Base-by-base conservation (phyloP, 2,888 invertebrate species). In the Synanthedon andrenaeformis region DNA sequence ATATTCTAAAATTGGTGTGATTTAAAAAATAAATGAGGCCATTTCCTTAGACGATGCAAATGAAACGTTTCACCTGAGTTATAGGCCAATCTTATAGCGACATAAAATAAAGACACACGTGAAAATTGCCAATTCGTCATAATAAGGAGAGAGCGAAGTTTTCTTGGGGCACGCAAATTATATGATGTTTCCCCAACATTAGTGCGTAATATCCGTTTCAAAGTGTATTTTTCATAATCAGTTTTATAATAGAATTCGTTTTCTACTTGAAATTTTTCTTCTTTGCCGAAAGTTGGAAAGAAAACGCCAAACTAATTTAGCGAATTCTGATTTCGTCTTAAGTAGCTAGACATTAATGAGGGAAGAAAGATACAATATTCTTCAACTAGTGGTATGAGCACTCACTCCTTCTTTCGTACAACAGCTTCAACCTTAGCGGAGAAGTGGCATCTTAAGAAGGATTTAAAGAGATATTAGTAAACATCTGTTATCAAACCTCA, bases 101-200 rank as follows among this genome's bases (percentile, higher is more conserved):
- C 78, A 76, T 76, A 76, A 77, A 79, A 75, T 74, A 75, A 28
- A 78, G 79, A 79, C 79, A 80, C 71, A 82, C 82, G 78, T 80
- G 82, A 82, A 85, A 84, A 86, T 87, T 85, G 83, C 68, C 87
- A 79, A 85, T 86, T 82, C 74, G 74, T 86, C 81, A 80, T 84
- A 81, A 83, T 84, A 83, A 82, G 69, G 66, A 72, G 74, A 63
- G 62, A 78, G 64, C 61, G 58, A 56, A 57, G 59, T 53, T 57
- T 52, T 53, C 53, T 55, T 55, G 55, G 42, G 51, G 51, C 42
- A 45, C 51, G 53, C 57, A 64, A 70, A 69, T 67, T 66, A 66
- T 70, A 64, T 64, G 61, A 62, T 58, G 58, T 71, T 74, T 72
- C 67, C 72, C 58, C 62, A 55, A 64, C 69, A 72, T 76, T 76